Percentiles rank a stretch among this genome's conserved stretches.
Conservation (phyloP, 2,888 invertebrate genomes). For the Epinotia ramella region DNA sequence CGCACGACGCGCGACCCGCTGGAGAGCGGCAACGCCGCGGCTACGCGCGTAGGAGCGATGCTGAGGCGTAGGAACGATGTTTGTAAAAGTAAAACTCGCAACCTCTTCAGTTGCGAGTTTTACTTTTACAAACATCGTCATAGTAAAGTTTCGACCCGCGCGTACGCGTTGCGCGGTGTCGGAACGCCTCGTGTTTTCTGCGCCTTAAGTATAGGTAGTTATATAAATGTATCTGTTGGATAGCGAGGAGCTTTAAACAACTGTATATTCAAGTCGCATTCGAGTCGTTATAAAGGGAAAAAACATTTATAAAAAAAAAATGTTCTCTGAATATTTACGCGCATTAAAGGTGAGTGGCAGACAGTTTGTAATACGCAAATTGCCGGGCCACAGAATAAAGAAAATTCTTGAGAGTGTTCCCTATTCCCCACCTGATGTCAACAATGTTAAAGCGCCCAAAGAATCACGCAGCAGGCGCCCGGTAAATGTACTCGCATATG, state of each 20-base stretch:
- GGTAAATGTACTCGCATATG: neutral
- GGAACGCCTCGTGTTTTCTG: too few relatives aligned
- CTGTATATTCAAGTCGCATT: neutral
- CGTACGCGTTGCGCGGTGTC: too few relatives aligned
- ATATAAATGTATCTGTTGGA: neutral
- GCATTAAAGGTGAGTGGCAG: neutral
- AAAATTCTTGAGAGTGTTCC: slow-evolving; percentile 5
- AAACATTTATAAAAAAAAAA: neutral
- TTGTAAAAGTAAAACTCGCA: too few relatives aligned
- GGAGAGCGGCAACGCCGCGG: too few relatives aligned
- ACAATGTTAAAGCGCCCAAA: slow-evolving; percentile 18
- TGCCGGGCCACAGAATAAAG: neutral
- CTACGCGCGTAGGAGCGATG: too few relatives aligned
- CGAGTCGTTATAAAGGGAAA: neutral
- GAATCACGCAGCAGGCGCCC: slow-evolving; percentile 1
- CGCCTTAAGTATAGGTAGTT: too few relatives aligned
- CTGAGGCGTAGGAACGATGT: too few relatives aligned
- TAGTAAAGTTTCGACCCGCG: too few relatives aligned
- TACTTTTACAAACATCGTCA: too few relatives aligned
- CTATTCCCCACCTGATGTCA: neutral
- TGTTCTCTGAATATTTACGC: neutral
- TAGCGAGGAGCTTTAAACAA: neutral
- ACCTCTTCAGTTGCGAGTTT: too few relatives aligned
- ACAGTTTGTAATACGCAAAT: neutral
- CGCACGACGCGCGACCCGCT: too few relatives aligned